Evolutionary conservation across 2,888 invertebrate genomes (phyloP).

Genomic region (Leptopilina drosophilae): DNA sequence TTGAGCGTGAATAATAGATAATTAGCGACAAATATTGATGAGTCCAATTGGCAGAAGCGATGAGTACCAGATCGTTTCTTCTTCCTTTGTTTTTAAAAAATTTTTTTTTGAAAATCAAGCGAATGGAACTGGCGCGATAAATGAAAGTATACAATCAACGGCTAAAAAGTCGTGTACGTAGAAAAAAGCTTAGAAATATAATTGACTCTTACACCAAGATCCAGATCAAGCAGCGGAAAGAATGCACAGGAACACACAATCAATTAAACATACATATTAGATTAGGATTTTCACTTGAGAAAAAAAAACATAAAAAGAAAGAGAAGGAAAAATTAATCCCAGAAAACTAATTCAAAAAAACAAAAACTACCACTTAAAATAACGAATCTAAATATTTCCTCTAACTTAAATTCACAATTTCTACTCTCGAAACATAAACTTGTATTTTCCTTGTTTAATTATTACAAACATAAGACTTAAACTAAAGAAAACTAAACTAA

Average conservation of each 20-base stretch:
- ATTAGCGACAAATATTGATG: not conserved
- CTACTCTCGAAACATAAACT: too few species aligned
- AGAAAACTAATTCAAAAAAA: not conserved
- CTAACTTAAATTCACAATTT: too few species aligned
- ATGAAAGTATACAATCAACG: conserved; percentile 29
- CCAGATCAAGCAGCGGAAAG: conserved; percentile 77
- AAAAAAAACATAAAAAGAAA: conserved; percentile 34
- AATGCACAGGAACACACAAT: conserved; percentile 77
- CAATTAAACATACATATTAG: conserved; percentile 73
- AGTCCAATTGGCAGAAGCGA: conserved; percentile 22
- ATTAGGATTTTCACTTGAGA: conserved; percentile 30
- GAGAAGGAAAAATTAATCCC: not conserved
- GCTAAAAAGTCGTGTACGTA: conserved; percentile 62
- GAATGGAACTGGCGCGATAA: conserved; percentile 12
- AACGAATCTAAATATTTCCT: not conserved
- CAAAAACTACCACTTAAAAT: not conserved
- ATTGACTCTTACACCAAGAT: conserved; percentile 77
- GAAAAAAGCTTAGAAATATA: conserved; percentile 74
- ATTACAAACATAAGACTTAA: too few species aligned
- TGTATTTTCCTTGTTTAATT: too few species aligned
- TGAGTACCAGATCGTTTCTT: conserved; percentile 39
- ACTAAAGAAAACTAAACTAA: too few species aligned
- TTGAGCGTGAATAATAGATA: not conserved
- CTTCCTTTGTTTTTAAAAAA: not conserved
- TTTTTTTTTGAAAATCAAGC: conserved; percentile 26